Conservation (phyloP, 2,113 vertebrate species). For the Oncorhynchus mykiss region DNA sequence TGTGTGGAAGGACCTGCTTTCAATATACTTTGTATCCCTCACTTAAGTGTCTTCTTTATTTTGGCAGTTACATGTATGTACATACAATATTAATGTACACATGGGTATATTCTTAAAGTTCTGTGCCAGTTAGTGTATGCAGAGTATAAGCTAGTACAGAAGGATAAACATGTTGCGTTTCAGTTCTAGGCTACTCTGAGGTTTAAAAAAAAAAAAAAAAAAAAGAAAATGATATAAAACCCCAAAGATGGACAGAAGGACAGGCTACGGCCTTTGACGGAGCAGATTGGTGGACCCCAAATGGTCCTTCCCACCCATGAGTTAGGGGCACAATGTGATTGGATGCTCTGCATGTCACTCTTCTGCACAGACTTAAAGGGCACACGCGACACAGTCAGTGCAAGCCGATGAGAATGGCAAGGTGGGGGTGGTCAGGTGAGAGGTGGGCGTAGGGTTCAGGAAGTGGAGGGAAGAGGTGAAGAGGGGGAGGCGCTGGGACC, state of each 20-base stretch:
- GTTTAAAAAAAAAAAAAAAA: conserved; percentile 40
- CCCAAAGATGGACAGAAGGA: conserved; percentile 40
- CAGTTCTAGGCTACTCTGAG: conserved; percentile 34
- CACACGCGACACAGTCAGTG: conserved; percentile 12
- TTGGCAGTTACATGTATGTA: conserved; percentile 39
- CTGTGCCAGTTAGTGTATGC: conserved; percentile 42
- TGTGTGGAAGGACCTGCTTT: too few relatives aligned
- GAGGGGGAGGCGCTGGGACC: conserved; percentile 55
- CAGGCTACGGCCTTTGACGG: conserved; percentile 25
- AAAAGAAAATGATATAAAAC: conserved; percentile 29
- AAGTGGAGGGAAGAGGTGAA: conserved; percentile 31
- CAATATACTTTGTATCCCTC: too few relatives aligned
- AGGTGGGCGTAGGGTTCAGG: conserved; percentile 9
- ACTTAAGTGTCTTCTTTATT: too few relatives aligned
- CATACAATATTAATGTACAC: conserved; percentile 49
- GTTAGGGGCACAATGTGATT: background rate
- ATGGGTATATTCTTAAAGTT: conserved; percentile 34
- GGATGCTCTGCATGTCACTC: conserved; percentile 15
- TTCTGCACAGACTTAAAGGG: conserved; percentile 22
- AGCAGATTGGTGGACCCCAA: conserved; percentile 12
- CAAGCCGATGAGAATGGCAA: background rate
- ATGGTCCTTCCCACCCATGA: conserved; percentile 37
- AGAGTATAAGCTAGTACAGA: conserved; percentile 50
- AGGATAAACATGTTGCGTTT: conserved; percentile 52
- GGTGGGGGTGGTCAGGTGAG: conserved; percentile 6